Evolutionary conservation across 2,797 vertebrate species (phyloP).

Genomic region (Ispidina picta): DNA sequence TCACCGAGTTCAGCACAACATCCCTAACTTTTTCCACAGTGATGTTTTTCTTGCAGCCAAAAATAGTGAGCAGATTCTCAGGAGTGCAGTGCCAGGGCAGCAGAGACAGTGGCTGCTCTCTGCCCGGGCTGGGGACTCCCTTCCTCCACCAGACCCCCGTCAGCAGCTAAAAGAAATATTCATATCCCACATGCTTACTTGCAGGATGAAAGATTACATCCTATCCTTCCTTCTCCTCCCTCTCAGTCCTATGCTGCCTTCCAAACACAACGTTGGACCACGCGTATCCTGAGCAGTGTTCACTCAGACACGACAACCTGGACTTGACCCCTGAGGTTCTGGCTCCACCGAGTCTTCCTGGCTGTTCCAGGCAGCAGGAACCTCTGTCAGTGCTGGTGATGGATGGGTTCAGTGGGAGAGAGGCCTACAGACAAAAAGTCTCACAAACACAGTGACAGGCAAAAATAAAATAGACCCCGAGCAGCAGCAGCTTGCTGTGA

Average conservation of each 20-base stretch:
- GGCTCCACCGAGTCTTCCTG: slow-evolving; percentile 85
- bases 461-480: slow-evolving; percentile 10
- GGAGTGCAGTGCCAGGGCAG: not conserved
- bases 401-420: slow-evolving; percentile 63
- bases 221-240: slow-evolving; percentile 66
- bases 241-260: slow-evolving; percentile 24
- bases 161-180: slow-evolving; percentile 25
- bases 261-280: not conserved
- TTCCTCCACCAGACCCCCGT: not conserved
- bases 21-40: not conserved
- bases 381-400: slow-evolving; percentile 62
- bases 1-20: not conserved
- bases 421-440: slow-evolving; percentile 46
- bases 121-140: not conserved
- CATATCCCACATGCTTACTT: not conserved
- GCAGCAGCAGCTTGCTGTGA: not conserved
- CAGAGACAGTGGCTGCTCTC: accelerated
- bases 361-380: slow-evolving; percentile 74
- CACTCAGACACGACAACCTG: slow-evolving; percentile 79
- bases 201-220: slow-evolving; percentile 55
- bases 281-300: not conserved
- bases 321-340: slow-evolving; percentile 87
- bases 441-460: not conserved
- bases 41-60: not conserved
- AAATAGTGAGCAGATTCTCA: not conserved